phyloP scores from a whole-genome alignment of 2,113 vertebrate species.

The Gnathonemus longibarbis region DNA sequence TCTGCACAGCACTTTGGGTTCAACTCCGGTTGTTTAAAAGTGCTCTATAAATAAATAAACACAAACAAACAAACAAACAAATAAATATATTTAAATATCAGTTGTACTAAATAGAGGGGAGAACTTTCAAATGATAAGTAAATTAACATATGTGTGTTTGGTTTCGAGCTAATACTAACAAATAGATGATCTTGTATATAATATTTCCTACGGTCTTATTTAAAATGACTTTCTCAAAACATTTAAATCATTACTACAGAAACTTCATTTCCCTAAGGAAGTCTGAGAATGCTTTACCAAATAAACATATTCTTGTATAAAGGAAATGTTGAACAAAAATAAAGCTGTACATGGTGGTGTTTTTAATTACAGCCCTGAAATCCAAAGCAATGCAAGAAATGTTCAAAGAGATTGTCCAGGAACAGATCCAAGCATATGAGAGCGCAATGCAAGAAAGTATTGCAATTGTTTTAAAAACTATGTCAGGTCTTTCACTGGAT shows the following conservation, averaged over 20 bases:
- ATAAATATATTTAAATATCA: background rate
- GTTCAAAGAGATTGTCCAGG: constrained; percentile 48
- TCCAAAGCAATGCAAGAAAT: constrained; percentile 54
- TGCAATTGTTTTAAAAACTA: constrained; percentile 59
- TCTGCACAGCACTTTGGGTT: no score
- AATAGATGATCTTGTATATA: background rate
- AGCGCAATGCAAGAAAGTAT: constrained; percentile 53
- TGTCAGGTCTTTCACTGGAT: constrained; percentile 58
- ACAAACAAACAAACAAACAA: no score
- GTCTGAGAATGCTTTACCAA: background rate
- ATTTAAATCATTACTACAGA: background rate
- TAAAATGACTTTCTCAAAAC: background rate
- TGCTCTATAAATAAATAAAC: no score
- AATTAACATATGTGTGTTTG: background rate
- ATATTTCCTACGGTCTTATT: background rate
- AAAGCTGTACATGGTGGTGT: background rate
- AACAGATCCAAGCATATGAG: constrained; percentile 55
- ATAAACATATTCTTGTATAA: background rate
- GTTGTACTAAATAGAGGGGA: background rate
- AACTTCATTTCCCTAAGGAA: background rate
- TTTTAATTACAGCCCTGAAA: constrained; percentile 52
- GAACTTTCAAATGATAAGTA: background rate
- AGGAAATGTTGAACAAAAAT: background rate
- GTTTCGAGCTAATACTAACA: background rate
- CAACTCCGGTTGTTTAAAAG: no score